A percentile compares a stretch with the other conserved stretches of the same genome.
phyloP scores from a whole-genome alignment of 2,113 vertebrate genomes.

The Xerus inauris region DNA sequence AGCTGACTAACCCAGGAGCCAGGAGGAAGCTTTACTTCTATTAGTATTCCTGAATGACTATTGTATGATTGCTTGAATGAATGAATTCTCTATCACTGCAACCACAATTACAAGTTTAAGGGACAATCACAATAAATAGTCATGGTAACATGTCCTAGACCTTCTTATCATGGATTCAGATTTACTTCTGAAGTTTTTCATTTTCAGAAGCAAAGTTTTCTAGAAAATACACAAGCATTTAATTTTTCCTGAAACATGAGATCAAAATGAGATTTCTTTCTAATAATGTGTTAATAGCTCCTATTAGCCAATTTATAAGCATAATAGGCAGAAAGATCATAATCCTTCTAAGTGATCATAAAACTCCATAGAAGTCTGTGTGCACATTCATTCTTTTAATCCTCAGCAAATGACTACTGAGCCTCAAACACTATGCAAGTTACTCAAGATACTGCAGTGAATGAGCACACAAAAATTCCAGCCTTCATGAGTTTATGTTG shows the following conservation, averaged over 20 bases:
- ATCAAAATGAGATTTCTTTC: background rate
- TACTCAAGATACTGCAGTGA: background rate
- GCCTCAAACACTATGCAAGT: background rate
- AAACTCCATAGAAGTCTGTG: background rate
- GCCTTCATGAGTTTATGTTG: background rate
- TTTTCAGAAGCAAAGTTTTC: background rate
- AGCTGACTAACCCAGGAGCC: background rate
- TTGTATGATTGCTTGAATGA: background rate
- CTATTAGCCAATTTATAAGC: background rate
- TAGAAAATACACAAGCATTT: background rate
- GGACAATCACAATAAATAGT: background rate
- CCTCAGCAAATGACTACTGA: background rate
- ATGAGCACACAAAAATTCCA: background rate
- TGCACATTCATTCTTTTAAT: background rate
- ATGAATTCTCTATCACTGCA: background rate
- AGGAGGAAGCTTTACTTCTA: background rate
- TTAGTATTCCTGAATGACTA: background rate
- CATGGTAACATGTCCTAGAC: background rate
- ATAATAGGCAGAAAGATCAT: background rate
- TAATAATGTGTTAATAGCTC: background rate
- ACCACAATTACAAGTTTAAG: background rate
- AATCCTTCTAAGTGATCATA: background rate
- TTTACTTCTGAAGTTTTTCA: background rate
- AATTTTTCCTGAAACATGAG: background rate
- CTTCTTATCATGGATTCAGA: background rate